Evolutionary conservation across 2,797 vertebrate species (phyloP).

Genomic region (Falco novaeseelandiae): DNA sequence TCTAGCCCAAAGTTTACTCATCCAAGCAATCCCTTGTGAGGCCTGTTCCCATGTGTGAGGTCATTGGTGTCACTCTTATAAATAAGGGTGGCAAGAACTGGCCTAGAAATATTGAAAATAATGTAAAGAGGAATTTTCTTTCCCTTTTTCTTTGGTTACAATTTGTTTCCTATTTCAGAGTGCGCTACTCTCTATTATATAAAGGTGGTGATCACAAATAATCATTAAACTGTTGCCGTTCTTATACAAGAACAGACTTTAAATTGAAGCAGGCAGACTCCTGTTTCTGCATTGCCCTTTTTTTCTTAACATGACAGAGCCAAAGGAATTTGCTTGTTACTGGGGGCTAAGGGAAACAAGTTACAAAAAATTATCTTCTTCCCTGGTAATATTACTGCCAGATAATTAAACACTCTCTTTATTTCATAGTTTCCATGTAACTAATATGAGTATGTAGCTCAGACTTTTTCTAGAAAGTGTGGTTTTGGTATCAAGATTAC

Average conservation of each 20-base stretch:
- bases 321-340: neutral
- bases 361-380: neutral
- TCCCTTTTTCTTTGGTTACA: neutral
- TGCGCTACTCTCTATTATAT: neutral
- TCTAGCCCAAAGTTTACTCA: neutral
- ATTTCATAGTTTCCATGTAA: neutral
- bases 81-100: neutral
- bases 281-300: neutral
- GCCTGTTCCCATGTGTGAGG: neutral
- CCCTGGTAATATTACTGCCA: neutral
- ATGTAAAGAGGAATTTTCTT: neutral
- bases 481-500: constrained; percentile 3
- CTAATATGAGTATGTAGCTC: neutral
- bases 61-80: neutral
- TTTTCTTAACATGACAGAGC: neutral
- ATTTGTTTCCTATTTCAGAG: neutral
- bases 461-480: neutral
- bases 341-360: neutral
- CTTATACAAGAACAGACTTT: neutral
- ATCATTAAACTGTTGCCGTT: neutral
- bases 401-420: neutral
- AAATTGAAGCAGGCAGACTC: neutral
- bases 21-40: neutral
- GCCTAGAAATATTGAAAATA: neutral
- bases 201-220: neutral